Evolutionary conservation across 2,888 invertebrate genomes (phyloP), one percentile per base, ranked within the genome.

Genomic region (Macrosoma leucophasiata): DNA sequence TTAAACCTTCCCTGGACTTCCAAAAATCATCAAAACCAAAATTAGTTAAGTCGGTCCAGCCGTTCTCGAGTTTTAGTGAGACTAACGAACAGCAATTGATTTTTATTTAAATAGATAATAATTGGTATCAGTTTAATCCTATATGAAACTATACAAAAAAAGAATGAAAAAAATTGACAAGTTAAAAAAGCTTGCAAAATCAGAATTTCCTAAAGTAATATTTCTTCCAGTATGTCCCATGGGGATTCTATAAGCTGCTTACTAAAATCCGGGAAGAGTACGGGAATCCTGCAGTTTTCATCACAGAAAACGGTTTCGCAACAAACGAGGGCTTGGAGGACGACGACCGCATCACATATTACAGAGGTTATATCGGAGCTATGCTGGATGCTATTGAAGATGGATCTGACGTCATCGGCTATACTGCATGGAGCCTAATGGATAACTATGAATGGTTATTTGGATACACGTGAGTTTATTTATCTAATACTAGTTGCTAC

Each of bases 371-470:
- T 36, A 43, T 86, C 7, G 42, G 54, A 18, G 72, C 70, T 28
- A 43, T 78, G 46, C 31, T 75, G 27, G 61, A 72, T 11, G 78
- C 81, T 2, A 59, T 77, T 2, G 61, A 68, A 18, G 73, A 76
- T 13, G 69, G 69, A 0, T 74, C 71, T 20, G 63, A 77, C 39
- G 55, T 84, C 6, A 50, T 44, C 20, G 85, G 77, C 0, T 89
- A 88, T 57, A 78, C 82, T 1, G 76, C 77, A 5, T 88, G 89
- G 87, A 85, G 85, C 21, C 59, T 89, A 1, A 71, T 88, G 65
- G 89, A 89, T 48, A 88, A 86, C 50, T 87, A 89, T 48, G 88
- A 89, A 58, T 89, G 88, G 88, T 43, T 57, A 2, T 35, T 48
- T 14, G 88, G 88, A 24, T 89, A 85, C 52, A 63, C 58, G 74